A percentile compares a stretch with the other conserved stretches of the same genome.
These are phyloP conservation scores for Caprella mutica DNA, from an alignment of 2,888 invertebrate species.

Conservation along the genomic window DNA sequence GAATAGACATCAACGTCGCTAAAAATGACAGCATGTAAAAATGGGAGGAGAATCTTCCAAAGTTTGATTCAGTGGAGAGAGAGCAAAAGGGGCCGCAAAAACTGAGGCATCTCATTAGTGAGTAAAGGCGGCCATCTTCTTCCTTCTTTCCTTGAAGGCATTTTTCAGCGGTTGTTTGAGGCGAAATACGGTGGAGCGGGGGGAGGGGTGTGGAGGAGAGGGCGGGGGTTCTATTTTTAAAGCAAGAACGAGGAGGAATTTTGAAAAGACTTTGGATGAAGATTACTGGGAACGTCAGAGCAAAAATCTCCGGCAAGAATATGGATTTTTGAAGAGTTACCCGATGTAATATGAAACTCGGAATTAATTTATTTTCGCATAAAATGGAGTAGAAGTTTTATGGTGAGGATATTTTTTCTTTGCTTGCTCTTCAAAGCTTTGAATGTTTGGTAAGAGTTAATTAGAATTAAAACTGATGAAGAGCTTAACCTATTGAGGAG, in stretches of 20 bases:
- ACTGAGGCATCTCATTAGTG: constrained; percentile 12
- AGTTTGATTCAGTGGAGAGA: constrained; percentile 12
- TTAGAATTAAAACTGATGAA: too few species aligned
- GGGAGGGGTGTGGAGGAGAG: not conserved
- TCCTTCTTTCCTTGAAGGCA: constrained; percentile 1
- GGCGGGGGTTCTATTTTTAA: too few species aligned
- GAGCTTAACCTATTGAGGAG: too few species aligned
- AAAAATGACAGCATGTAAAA: constrained; percentile 2
- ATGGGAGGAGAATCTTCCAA: constrained; percentile 8
- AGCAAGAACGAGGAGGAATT: constrained; percentile 8
- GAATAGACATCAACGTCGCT: constrained; percentile 10
- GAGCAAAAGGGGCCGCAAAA: constrained; percentile 9
- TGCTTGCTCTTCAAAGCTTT: too few species aligned
- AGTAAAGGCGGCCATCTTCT: constrained; percentile 13
- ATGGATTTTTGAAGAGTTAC: too few species aligned
- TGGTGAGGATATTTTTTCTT: too few species aligned
- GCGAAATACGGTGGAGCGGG: too few species aligned
- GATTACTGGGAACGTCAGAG: constrained; percentile 8
- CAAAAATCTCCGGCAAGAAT: too few species aligned
- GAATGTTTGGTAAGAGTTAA: too few species aligned
- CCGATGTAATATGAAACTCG: too few species aligned
- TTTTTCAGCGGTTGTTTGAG: constrained; percentile 6
- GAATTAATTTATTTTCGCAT: too few species aligned
- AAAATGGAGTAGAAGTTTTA: too few species aligned
- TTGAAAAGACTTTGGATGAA: constrained; percentile 6